Conservation (phyloP, 2,888 invertebrate species). For the Oligia strigilis region DNA sequence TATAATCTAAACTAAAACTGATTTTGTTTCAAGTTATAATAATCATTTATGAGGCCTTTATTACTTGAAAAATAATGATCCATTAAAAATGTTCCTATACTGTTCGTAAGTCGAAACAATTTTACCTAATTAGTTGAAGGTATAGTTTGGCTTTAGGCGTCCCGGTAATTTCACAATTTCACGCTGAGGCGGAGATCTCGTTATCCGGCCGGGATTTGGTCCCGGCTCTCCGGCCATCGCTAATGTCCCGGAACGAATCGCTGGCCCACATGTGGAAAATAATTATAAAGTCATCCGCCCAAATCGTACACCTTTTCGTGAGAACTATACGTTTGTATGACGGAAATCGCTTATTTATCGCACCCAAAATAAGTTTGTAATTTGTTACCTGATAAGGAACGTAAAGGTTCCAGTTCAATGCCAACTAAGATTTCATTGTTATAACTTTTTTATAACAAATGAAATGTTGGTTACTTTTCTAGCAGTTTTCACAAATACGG, state of each 20-base stretch:
- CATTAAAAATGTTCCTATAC: not conserved
- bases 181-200: constrained; percentile 87
- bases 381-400: constrained; percentile 30
- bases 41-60: not conserved
- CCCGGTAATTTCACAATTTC: constrained; percentile 89
- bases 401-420: constrained; percentile 23
- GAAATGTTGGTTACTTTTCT: constrained; percentile 26
- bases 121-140: constrained; percentile 65
- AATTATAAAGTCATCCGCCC: constrained; percentile 85
- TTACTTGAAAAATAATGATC: not conserved
- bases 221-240: constrained; percentile 80
- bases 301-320: constrained; percentile 78
- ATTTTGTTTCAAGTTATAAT: not conserved
- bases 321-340: constrained; percentile 74
- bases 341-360: constrained; percentile 81
- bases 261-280: constrained; percentile 86
- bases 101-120: not conserved
- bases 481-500: constrained; percentile 12
- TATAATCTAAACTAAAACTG: not conserved
- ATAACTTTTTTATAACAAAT: constrained; percentile 13
- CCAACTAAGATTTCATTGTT: constrained; percentile 3
- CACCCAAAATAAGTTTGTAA: constrained; percentile 48
- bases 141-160: constrained; percentile 73
- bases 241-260: constrained; percentile 87
- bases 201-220: constrained; percentile 83